Conservation (phyloP, 2,888 invertebrate genomes). For the Trichopria drosophilae region DNA sequence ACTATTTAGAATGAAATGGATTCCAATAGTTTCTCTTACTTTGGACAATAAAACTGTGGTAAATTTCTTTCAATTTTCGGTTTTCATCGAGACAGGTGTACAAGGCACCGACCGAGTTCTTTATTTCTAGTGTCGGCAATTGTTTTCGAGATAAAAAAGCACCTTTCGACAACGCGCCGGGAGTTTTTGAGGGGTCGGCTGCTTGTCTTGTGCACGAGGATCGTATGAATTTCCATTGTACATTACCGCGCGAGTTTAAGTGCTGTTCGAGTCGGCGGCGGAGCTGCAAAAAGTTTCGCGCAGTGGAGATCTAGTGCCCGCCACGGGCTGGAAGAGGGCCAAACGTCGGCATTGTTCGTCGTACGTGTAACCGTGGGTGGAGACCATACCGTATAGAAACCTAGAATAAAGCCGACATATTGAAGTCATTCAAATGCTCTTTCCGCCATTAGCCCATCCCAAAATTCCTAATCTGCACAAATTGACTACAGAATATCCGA, state of each 20-base stretch:
- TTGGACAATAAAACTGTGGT: too few relatives aligned
- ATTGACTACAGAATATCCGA: too few relatives aligned
- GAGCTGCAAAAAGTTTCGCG: slow-evolving; percentile 37
- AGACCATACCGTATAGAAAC: slow-evolving; percentile 4
- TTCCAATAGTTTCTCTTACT: too few relatives aligned
- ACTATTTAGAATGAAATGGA: too few relatives aligned
- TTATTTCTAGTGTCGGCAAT: background rate
- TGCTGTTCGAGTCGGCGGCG: slow-evolving; percentile 37
- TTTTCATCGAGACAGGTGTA: too few relatives aligned
- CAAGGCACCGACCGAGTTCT: background rate
- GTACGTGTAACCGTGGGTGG: slow-evolving; percentile 22
- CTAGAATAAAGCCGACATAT: slow-evolving; percentile 31
- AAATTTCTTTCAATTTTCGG: too few relatives aligned
- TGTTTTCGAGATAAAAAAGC: too few relatives aligned
- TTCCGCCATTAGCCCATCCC: slow-evolving; percentile 20
- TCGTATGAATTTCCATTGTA: slow-evolving; percentile 45
- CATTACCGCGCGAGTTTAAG: slow-evolving; percentile 42
- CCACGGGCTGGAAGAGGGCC: slow-evolving; percentile 37
- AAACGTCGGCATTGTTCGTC: slow-evolving; percentile 39
- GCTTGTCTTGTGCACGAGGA: too few relatives aligned
- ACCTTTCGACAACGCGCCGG: too few relatives aligned
- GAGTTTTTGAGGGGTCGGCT: too few relatives aligned
- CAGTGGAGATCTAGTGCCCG: slow-evolving; percentile 24
- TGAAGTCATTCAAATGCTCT: slow-evolving; percentile 24
- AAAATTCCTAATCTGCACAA: too few relatives aligned